Evolutionary conservation across 2,113 vertebrate genomes (phyloP), one percentile per base, ranked within the genome.

Genomic region (Hirundichthys speculiger): DNA sequence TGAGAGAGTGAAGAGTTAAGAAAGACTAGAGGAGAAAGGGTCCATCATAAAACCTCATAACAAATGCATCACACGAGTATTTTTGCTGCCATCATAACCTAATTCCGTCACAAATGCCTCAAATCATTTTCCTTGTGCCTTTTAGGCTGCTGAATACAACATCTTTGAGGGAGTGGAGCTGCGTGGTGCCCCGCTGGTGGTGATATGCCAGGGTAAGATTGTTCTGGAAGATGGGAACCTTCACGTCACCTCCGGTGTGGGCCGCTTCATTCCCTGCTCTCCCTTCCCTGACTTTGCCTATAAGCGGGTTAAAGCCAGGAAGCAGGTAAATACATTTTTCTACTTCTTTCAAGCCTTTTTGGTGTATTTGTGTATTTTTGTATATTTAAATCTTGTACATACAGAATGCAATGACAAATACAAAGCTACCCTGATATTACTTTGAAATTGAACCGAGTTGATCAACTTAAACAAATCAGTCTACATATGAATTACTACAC

Each of bases 101-200:
- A 0, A 30, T 43, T 50, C 18, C 2, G 21, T 15, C 12, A 18
- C 3, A 34, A 19, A 27, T 30, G 1, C 46, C 39, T 50, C 41
- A 20, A 24, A 42, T 22, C 2, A 13, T 48, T 18, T 41, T n/a
- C 0, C 43, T 2, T 47, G 2, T 81, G 43, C 59, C 18, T 15
- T 81, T 55, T 34, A 99, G 97, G 95, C 81, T 6, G 95, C 96
- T 11, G 97, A 99, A 74, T 99, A 99, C 77, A 99, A 99, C 71
- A 92, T 99, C 83, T 97, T 99, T 51, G 97, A 99, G 89, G 97
- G 97, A 50, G 94, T 96, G 94, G 97, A 99, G 92, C 92, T 98
- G 21, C 95, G 94, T 0, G 97, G 97, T 12, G 95, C 93, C 2
- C 96, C 97, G 0, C 85, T 93, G 53, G 94, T 96, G 75, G 96